A percentile compares a stretch with the other conserved stretches of the same genome.
Conservation (phyloP, 2,888 invertebrate species). For the Conistra vaccinii region DNA sequence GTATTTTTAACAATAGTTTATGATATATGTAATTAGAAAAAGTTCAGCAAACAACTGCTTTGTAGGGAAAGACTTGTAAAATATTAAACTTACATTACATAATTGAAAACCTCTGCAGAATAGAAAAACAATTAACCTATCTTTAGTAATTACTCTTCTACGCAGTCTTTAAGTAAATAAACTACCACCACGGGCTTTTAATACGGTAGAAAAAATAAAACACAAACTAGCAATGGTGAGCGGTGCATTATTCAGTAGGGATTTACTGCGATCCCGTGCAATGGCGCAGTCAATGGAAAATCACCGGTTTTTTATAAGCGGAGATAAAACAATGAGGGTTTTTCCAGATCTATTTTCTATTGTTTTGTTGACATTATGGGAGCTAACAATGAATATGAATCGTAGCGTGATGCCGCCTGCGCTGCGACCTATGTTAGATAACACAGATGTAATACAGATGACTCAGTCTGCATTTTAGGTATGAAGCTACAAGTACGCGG, state of each 20-base stretch:
- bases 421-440: background rate
- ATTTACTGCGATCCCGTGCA: slow-evolving; percentile 28
- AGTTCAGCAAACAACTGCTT: background rate
- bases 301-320: slow-evolving; percentile 10
- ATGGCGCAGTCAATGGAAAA: slow-evolving; percentile 38
- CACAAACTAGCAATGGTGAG: slow-evolving; percentile 35
- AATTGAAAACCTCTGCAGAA: slow-evolving; percentile 4
- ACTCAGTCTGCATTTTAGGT: no score
- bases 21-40: background rate
- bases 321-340: slow-evolving; percentile 10
- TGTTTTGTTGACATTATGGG: slow-evolving; percentile 20
- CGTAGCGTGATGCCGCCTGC: background rate
- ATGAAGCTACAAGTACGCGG: no score
- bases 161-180: slow-evolving; percentile 20
- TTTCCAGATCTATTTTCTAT: slow-evolving; percentile 22
- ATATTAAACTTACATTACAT: background rate
- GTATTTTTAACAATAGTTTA: no score
- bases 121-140: slow-evolving; percentile 26
- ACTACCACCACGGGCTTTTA: slow-evolving; percentile 11
- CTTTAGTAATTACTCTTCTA: slow-evolving; percentile 16
- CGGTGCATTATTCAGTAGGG: slow-evolving; percentile 49
- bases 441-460: no score
- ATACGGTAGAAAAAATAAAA: slow-evolving; percentile 43
- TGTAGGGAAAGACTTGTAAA: background rate
- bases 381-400: background rate